Base-by-base conservation (phyloP, 1,140 invertebrate species). In the Danaus plexippus region DNA sequence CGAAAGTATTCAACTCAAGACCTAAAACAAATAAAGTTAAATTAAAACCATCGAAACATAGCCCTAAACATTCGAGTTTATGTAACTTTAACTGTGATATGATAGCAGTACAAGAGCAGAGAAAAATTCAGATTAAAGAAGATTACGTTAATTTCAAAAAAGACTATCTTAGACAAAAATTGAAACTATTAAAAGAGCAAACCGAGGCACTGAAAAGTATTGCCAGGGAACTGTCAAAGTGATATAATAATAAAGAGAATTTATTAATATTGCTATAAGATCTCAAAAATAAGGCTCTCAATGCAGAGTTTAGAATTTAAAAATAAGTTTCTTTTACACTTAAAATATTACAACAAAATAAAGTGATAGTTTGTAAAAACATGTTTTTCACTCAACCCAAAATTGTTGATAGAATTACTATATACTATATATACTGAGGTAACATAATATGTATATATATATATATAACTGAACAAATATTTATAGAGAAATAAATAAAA, bases 111-210 rank as follows among this genome's bases (percentile, higher is more conserved):
- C 71, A 75, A 32, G 83, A 86, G 57, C 69, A 78, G 59, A 68
- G 64, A 53, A 86, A 84, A 58, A 62, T 80, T 52, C 67, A 82
- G 46, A 64, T 86, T 6, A 86, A 86, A 56, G 78, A 83, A 62
- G 80, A 84, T 48, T 86, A 80, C 68, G 67, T 80, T 9, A 79
- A 72, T 56, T 86, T 84, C 52, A 86, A 84, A 67, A 86, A 86
- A 52, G 73, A 81, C 45, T 86, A 86, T 68, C 66, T 86, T 12
- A 78, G 59, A 56, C 75, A 86, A 59, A 86, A 86, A 47, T 58
- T 85, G 50, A 75, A 72, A 57, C 47, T 83, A 15, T 63, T 85
- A 51, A 78, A 80, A 54, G 77, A 81, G 59, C 82, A 85, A 59
- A 82, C 79, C 41, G 77, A 84, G 45, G 80, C 82, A n/a, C 55